phyloP scores from a whole-genome alignment of 2,888 invertebrate species.

The Euplexia lucipara region DNA sequence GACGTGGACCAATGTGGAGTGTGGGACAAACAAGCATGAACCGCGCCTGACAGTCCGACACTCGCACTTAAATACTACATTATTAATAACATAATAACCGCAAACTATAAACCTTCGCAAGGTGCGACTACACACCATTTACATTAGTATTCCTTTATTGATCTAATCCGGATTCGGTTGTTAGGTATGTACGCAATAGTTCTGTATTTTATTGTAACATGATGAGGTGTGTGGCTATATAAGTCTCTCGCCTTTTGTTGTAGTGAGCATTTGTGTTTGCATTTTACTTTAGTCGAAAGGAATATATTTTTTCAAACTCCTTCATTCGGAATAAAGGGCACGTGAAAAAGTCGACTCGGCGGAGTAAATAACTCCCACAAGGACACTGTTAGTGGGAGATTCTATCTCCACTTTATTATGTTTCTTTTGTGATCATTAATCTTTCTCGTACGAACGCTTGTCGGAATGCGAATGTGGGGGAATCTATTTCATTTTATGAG shows the following conservation, averaged over 20 bases:
- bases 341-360: slow-evolving; percentile 87
- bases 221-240: slow-evolving; percentile 42
- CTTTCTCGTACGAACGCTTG: slow-evolving; percentile 91
- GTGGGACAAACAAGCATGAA: slow-evolving; percentile 63
- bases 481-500: slow-evolving; percentile 91
- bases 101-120: slow-evolving; percentile 63
- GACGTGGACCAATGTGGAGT: slow-evolving; percentile 76
- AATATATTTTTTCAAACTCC: slow-evolving; percentile 74
- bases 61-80: slow-evolving; percentile 59
- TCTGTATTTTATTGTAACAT: slow-evolving; percentile 66
- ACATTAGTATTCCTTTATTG: slow-evolving; percentile 68
- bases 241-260: slow-evolving; percentile 27
- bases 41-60: slow-evolving; percentile 40
- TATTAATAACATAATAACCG: slow-evolving; percentile 71
- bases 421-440: slow-evolving; percentile 91
- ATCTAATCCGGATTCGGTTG: slow-evolving; percentile 75
- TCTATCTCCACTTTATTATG: slow-evolving; percentile 91
- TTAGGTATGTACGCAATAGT: slow-evolving; percentile 66
- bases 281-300: slow-evolving; percentile 58
- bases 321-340: slow-evolving; percentile 82
- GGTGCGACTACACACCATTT: slow-evolving; percentile 51
- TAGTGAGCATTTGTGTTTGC: slow-evolving; percentile 53
- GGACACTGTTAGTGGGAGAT: slow-evolving; percentile 91
- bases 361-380: slow-evolving; percentile 90
- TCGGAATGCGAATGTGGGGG: slow-evolving; percentile 91